A percentile compares a stretch with the other conserved stretches of the same genome.
phyloP scores from a whole-genome alignment of 1,140 invertebrate genomes.

The Bombus picipes region DNA sequence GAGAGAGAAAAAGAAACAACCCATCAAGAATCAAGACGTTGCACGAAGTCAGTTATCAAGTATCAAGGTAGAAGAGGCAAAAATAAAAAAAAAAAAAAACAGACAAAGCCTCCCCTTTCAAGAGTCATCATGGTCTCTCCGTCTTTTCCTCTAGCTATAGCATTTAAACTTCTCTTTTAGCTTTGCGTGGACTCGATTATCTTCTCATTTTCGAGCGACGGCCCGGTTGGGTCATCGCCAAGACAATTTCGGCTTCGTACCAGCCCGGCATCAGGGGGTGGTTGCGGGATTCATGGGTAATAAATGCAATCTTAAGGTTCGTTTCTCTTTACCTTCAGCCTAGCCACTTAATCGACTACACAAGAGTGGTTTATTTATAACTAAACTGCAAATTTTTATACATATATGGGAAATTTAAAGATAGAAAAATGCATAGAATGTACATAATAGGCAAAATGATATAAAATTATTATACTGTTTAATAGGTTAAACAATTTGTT shows the following conservation, averaged over 20 bases:
- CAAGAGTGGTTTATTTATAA: not conserved
- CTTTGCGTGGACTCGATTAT: conserved; percentile 70
- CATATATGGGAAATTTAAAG: not conserved
- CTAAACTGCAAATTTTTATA: not conserved
- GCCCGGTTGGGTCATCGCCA: conserved; percentile 58
- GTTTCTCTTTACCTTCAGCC: not conserved
- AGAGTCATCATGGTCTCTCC: conserved; percentile 37
- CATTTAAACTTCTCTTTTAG: conserved; percentile 62
- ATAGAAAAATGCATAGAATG: not conserved
- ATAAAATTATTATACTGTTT: not conserved
- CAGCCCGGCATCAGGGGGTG: not conserved
- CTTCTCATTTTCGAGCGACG: conserved; percentile 63
- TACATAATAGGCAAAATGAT: not conserved
- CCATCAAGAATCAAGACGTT: conserved; percentile 19
- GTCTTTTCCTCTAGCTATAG: conserved; percentile 24
- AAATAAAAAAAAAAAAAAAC: not conserved
- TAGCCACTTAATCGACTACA: conserved; percentile 21
- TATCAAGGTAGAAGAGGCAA: not conserved
- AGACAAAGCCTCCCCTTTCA: not conserved
- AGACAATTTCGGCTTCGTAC: conserved; percentile 60
- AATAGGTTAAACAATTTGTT: too few relatives aligned
- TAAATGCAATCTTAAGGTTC: conserved; percentile 67
- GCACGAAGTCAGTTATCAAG: not conserved
- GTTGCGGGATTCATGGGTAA: conserved; percentile 47
- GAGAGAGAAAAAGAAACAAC: not conserved